phyloP scores from a whole-genome alignment of 2,888 invertebrate genomes.

The Andrena minutula region DNA sequence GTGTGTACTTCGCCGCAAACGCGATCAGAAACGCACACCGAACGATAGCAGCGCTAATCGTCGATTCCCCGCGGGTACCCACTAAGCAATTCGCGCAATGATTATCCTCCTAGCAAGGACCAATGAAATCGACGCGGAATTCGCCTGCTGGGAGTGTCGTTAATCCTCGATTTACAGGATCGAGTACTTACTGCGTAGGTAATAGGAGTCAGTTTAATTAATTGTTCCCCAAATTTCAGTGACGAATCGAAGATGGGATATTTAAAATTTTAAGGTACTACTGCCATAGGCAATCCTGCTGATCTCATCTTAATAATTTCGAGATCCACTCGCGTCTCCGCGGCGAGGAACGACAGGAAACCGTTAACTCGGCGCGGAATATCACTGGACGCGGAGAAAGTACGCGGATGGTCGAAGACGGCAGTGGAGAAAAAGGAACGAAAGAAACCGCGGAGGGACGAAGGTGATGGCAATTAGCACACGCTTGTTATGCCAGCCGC shows the following conservation, averaged over 20 bases:
- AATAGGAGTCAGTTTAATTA: neutral
- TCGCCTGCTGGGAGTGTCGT: constrained; percentile 15
- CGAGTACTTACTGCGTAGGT: neutral
- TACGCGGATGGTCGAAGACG: neutral
- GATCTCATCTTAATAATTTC: no score
- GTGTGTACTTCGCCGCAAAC: constrained; percentile 35
- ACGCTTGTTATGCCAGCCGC: constrained; percentile 76
- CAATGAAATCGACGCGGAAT: constrained; percentile 40
- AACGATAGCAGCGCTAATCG: constrained; percentile 34
- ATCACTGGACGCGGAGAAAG: constrained; percentile 29
- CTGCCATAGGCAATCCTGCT: no score
- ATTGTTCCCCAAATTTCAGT: no score
- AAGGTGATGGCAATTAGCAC: constrained; percentile 78
- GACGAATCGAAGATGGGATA: no score
- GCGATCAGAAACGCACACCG: constrained; percentile 52
- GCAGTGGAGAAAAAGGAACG: neutral
- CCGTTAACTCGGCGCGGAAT: constrained; percentile 7
- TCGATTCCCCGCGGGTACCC: constrained; percentile 34
- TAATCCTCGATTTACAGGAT: neutral
- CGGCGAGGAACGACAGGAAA: neutral
- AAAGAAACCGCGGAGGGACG: constrained; percentile 49
- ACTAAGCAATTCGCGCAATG: constrained; percentile 62
- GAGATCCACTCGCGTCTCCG: neutral
- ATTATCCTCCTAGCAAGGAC: constrained; percentile 65
- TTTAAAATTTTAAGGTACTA: no score